Evolutionary conservation across 2,113 vertebrate species (phyloP).

Genomic region (Terrapene triunguis): DNA sequence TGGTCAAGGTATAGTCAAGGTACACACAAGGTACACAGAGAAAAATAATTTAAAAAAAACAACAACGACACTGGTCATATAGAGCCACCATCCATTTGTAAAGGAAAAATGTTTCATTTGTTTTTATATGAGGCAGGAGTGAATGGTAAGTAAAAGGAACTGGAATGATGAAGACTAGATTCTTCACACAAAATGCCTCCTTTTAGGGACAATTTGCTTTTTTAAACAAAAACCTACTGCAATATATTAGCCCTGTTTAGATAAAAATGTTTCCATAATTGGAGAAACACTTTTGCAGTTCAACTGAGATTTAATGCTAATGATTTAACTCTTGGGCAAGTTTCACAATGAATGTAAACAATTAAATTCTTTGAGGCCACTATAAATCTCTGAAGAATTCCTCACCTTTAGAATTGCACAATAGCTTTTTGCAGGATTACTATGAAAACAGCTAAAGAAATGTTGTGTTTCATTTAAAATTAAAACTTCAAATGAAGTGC

Average conservation of each 20-base stretch:
- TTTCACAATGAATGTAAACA: not conserved
- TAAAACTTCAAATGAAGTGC: not conserved
- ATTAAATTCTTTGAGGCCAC: not conserved
- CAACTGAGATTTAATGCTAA: not conserved
- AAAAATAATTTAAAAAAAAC: not conserved
- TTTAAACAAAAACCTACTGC: not conserved
- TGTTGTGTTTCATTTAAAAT: not conserved
- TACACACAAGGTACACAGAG: not conserved
- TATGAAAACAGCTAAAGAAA: not conserved
- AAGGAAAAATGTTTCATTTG: not conserved
- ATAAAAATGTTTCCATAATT: not conserved
- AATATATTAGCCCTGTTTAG: conserved; percentile 27
- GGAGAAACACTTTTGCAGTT: not conserved
- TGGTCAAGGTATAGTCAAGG: not conserved
- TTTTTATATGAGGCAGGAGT: not conserved
- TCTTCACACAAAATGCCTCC: not conserved
- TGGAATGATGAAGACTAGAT: not conserved
- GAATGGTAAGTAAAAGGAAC: not conserved
- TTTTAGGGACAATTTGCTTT: not conserved
- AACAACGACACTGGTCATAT: not conserved
- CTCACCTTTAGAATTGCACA: not conserved
- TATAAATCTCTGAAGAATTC: not conserved
- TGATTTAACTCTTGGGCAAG: not conserved
- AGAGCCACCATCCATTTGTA: not conserved
- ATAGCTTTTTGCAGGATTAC: not conserved